A percentile compares a stretch with the other conserved stretches of the same genome.
phyloP scores from a whole-genome alignment of 2,113 vertebrate species.

The Tychaedon coryphoeus region DNA sequence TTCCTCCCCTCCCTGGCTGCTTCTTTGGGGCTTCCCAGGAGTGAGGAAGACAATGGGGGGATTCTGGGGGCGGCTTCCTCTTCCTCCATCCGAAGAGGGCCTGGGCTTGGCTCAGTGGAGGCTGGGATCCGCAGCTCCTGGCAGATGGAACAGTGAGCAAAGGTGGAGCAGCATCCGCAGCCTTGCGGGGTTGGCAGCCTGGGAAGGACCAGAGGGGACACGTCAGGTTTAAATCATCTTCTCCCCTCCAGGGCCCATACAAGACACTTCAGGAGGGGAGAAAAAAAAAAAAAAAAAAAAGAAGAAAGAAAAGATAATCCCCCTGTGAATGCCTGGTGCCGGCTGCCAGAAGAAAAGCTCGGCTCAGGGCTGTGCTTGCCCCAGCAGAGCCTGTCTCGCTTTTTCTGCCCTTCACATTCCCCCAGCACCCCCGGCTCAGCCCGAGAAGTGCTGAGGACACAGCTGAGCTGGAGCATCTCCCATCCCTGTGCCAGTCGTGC shows the following conservation, averaged over 20 bases:
- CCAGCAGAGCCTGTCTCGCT: not conserved
- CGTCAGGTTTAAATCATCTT: not conserved
- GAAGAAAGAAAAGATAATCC: not conserved
- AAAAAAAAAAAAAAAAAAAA: too few relatives aligned
- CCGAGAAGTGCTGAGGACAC: not conserved
- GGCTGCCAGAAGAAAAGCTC: not conserved
- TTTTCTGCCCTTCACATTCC: not conserved
- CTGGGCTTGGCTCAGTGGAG: rapidly evolving
- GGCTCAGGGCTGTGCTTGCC: not conserved
- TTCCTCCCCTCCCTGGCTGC: not conserved
- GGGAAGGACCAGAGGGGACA: not conserved
- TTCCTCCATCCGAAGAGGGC: not conserved
- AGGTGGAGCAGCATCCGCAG: not conserved
- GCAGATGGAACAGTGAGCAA: not conserved
- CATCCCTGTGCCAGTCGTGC: not conserved
- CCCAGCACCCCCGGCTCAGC: not conserved
- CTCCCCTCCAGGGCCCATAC: not conserved
- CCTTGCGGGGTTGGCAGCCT: rapidly evolving
- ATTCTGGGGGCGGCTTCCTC: not conserved
- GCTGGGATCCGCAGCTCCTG: not conserved
- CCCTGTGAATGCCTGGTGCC: not conserved
- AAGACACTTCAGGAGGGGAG: not conserved
- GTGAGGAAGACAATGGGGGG: not conserved
- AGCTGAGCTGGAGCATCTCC: not conserved
- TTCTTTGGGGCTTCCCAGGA: not conserved